Conservation (phyloP, 1,140 invertebrate species). For the Sycophaga agraensis region DNA sequence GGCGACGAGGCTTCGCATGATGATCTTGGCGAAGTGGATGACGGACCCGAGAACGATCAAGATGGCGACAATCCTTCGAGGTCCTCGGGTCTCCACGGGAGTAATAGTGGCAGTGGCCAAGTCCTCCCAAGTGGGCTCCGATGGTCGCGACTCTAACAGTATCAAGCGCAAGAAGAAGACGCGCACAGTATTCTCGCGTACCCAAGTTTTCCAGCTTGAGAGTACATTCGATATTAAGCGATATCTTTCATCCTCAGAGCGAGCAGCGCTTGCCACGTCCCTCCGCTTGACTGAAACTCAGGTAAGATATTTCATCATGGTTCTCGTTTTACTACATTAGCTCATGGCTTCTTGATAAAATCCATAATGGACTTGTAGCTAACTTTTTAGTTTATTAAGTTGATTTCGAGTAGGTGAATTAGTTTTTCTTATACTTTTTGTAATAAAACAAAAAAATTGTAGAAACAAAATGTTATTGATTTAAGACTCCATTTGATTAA, state of each 20-base stretch:
- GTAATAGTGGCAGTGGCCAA: constrained; percentile 43
- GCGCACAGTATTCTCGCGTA: constrained; percentile 93
- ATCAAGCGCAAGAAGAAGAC: constrained; percentile 97
- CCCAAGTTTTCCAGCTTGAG: constrained; percentile 94
- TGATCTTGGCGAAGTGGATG: constrained; percentile 68
- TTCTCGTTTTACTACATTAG: too few relatives aligned
- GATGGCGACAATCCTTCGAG: constrained; percentile 64
- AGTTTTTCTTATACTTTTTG: too few relatives aligned
- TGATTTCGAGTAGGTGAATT: too few relatives aligned
- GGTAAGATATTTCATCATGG: constrained; percentile 72
- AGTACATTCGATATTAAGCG: constrained; percentile 98
- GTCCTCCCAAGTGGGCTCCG: constrained; percentile 45
- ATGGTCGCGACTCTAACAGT: constrained; percentile 55
- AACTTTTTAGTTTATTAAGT: too few relatives aligned
- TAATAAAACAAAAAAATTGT: too few relatives aligned
- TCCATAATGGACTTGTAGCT: too few relatives aligned
- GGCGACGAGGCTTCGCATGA: constrained; percentile 67
- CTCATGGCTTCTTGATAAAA: too few relatives aligned
- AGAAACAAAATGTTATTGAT: too few relatives aligned
- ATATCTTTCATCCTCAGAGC: constrained; percentile 93
- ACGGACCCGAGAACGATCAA: constrained; percentile 56
- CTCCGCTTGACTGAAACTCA: constrained; percentile 94
- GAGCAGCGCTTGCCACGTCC: constrained; percentile 90
- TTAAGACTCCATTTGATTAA: too few relatives aligned
- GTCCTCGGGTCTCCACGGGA: constrained; percentile 49